Conservation (phyloP, 1,140 invertebrate genomes). For the Phenacoccus solenopsis region DNA sequence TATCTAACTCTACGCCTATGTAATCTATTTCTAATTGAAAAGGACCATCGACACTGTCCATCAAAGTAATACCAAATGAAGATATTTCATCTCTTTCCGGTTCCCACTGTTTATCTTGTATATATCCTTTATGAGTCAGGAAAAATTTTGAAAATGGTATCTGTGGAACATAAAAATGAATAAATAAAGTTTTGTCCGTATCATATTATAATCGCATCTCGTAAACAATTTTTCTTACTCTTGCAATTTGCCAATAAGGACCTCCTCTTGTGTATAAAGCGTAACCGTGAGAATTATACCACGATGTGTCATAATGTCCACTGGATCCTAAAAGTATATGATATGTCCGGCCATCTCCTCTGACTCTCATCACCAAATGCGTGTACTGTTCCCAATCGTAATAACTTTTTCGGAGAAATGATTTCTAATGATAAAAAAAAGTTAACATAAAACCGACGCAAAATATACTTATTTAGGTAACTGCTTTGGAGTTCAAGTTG, state of each 20-base stretch:
- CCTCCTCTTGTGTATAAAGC: slow-evolving; percentile 82
- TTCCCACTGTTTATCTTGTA: slow-evolving; percentile 66
- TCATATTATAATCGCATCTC: neutral
- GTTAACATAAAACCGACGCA: neutral
- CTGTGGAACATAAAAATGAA: slow-evolving; percentile 37
- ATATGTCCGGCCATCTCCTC: slow-evolving; percentile 86
- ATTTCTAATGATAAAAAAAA: slow-evolving; percentile 45
- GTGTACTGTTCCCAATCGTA: slow-evolving; percentile 68
- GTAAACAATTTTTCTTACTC: slow-evolving; percentile 43
- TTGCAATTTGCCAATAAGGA: slow-evolving; percentile 87
- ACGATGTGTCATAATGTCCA: slow-evolving; percentile 60
- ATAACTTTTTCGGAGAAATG: slow-evolving; percentile 57
- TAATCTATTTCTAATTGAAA: slow-evolving; percentile 91
- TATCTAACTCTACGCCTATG: slow-evolving; percentile 69
- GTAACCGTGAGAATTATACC: slow-evolving; percentile 74
- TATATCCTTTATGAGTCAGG: slow-evolving; percentile 62
- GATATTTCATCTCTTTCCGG: slow-evolving; percentile 46
- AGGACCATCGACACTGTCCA: slow-evolving; percentile 62
- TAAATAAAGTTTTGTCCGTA: too few relatives aligned
- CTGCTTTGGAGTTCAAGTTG: too few relatives aligned
- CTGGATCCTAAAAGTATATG: slow-evolving; percentile 57
- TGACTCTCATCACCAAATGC: slow-evolving; percentile 65
- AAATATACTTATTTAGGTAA: slow-evolving; percentile 11
- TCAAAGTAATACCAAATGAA: slow-evolving; percentile 66
- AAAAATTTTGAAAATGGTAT: slow-evolving; percentile 95